These are phyloP conservation scores for Erebia palarica DNA, from an alignment of 2,888 invertebrate species.

Conservation along the genomic window DNA sequence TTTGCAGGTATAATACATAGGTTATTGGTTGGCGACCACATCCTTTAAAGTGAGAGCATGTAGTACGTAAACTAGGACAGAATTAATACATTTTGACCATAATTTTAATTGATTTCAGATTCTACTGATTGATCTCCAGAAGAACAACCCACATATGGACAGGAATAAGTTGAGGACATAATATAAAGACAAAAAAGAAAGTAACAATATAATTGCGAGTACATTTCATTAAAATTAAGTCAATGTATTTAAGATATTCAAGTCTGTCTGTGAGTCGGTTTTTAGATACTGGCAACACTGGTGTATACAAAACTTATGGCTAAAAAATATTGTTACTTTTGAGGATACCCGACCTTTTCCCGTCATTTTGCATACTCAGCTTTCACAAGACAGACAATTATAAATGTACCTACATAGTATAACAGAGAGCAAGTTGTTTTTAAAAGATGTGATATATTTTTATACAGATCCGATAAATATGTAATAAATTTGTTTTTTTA, in stretches of 20 bases:
- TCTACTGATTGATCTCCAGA: constrained; percentile 38
- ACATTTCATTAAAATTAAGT: constrained; percentile 6
- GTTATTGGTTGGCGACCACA: too few relatives aligned
- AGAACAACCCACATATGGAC: neutral
- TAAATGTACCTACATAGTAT: neutral
- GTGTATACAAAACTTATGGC: too few relatives aligned
- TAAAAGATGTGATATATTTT: constrained; percentile 30
- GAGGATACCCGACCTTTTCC: too few relatives aligned
- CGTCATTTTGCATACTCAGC: too few relatives aligned
- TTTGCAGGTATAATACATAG: too few relatives aligned
- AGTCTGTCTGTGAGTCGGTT: too few relatives aligned
- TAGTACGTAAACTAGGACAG: neutral
- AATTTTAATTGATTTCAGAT: constrained; percentile 40
- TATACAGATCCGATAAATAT: constrained; percentile 27
- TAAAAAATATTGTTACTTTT: too few relatives aligned
- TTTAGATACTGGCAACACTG: too few relatives aligned
- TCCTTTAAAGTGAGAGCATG: too few relatives aligned
- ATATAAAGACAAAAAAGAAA: neutral
- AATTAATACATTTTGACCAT: neutral
- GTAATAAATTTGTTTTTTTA: constrained; percentile 13
- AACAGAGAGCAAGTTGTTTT: neutral
- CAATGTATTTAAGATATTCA: neutral
- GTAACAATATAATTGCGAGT: neutral
- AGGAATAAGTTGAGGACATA: neutral
- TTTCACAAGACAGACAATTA: too few relatives aligned